Conservation (phyloP, 2,888 invertebrate species). For the Campopleginae sp. region DNA sequence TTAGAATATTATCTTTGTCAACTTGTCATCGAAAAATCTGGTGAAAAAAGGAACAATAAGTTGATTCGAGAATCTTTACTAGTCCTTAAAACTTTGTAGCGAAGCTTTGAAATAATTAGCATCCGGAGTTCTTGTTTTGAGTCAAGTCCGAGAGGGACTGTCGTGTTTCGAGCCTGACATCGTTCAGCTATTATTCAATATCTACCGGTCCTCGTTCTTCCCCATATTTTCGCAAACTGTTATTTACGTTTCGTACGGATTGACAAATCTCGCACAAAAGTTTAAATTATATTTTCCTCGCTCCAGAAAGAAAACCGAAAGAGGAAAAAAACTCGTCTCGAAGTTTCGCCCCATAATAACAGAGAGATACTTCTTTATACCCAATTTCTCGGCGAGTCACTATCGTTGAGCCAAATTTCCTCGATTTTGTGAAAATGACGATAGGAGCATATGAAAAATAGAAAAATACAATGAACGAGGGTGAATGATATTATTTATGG, state of each 20-base stretch:
- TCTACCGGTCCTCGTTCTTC: not conserved
- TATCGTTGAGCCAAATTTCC: constrained; percentile 30
- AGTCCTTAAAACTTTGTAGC: not conserved
- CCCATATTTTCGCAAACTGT: not conserved
- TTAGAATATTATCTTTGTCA: not conserved
- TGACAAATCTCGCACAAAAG: not conserved
- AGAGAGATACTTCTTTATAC: constrained; percentile 1
- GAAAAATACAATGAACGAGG: constrained; percentile 2
- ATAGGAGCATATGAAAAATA: constrained; percentile 13
- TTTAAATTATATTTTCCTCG: not conserved
- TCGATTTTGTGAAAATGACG: constrained; percentile 27
- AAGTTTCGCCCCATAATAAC: not conserved
- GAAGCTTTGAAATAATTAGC: not conserved
- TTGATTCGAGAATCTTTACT: too few relatives aligned
- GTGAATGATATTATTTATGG: constrained; percentile 2
- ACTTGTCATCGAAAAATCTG: not conserved
- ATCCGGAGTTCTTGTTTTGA: not conserved
- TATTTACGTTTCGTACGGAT: not conserved
- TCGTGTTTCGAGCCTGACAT: not conserved
- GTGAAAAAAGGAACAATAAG: too few relatives aligned
- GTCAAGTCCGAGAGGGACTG: too few relatives aligned
- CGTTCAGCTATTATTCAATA: not conserved
- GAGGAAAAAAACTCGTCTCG: not conserved
- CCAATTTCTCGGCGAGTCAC: constrained; percentile 18
- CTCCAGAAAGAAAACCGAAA: not conserved